Base-by-base conservation (phyloP, 2,888 invertebrate genomes). In the Stictocephala bisonia region DNA sequence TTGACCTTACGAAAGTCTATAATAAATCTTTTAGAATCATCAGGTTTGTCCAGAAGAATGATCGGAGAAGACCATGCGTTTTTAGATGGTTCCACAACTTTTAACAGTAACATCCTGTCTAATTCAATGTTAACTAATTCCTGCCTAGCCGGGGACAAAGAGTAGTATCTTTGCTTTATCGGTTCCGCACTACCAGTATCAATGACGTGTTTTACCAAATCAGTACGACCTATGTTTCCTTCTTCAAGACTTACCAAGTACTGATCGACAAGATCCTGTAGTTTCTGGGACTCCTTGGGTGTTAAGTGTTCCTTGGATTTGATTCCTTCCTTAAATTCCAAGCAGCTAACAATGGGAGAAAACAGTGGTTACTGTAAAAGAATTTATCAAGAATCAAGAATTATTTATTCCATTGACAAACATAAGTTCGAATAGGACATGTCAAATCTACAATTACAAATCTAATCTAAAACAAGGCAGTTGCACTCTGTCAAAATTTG, bases 51-150 rank as follows among this genome's bases (percentile, higher is more conserved):
- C 4, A 79, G 76, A 6, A 79, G 50, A 0, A 80, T 41, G 11
- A 79, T 77, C 1, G 79, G 79, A 31, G 79, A 77, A 15, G 76
- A 75, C 79, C 80, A 81, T 1, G 78, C 74, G 51, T 77, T 78
- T 7, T 75, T 74, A 2, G 78, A 78, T 9, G 77, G 78, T 67
- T 75, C 76, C 1, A 81, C 77, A 1, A 81, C 75, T 4, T 75
- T 79, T 3, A 74, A 50, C 2, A 41, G 51, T n/a, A 80, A 31
- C 79, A 80, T 79, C 2, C 74, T 35, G 26, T 80, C 77, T 3
- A 80, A 48, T 69, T 79, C 79, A 3, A 50, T 29, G 24, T 78
- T 67, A 7, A 79, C 50, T 2, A 67, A 13, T 0, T 31, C 48
- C 53, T 76, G 76, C 6, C 44, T 66, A 20, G 35, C 71, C n/a